Base-by-base conservation (phyloP, 2,888 invertebrate species). In the Strigamia crassipes region DNA sequence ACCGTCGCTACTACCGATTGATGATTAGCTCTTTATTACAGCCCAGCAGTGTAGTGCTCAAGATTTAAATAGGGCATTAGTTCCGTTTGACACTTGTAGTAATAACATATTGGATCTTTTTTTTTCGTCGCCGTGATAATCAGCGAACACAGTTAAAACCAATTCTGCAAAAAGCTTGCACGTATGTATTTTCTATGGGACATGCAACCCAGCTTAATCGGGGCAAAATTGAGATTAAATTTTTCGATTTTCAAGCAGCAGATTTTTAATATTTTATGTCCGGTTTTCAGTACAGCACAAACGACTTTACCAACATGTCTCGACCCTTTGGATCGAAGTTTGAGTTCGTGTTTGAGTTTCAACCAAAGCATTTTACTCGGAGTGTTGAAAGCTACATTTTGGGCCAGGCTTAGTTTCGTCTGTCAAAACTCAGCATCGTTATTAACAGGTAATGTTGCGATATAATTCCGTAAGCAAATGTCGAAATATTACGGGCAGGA, bases 141-240 rank as follows among this genome's bases (percentile, higher is more conserved):
- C 61, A 61, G 18, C 61, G 18, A 61, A 61, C 61, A 61, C 18
- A 61, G 18, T 61, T 61, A 61, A 8, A 61, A 61, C 61, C 61
- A 9, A 18, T 61, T 18, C n/a, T 61, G 4, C 61, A 61, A 61
- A 12, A 10, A 10, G 23, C 18, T 61, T 61, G 61, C 61, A 61
- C 9, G 61, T 61, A 61, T 34, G 34, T 34, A 3, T 6, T 5
- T 34, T 34, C 6, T n/a, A n/a, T n/a, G n/a, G n/a, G n/a, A n/a
- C n/a, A n/a, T n/a, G n/a, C n/a, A n/a, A n/a, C n/a, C n/a, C n/a
- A n/a, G n/a, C n/a, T n/a, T n/a, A n/a, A n/a, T n/a, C n/a, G n/a
- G n/a, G n/a, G n/a, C n/a, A n/a, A n/a, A n/a, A n/a, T n/a, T n/a
- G n/a, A n/a, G n/a, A n/a, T n/a, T n/a, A n/a, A n/a, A n/a, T n/a